Conservation (phyloP, 2,113 vertebrate species). For the Pavo muticus region DNA sequence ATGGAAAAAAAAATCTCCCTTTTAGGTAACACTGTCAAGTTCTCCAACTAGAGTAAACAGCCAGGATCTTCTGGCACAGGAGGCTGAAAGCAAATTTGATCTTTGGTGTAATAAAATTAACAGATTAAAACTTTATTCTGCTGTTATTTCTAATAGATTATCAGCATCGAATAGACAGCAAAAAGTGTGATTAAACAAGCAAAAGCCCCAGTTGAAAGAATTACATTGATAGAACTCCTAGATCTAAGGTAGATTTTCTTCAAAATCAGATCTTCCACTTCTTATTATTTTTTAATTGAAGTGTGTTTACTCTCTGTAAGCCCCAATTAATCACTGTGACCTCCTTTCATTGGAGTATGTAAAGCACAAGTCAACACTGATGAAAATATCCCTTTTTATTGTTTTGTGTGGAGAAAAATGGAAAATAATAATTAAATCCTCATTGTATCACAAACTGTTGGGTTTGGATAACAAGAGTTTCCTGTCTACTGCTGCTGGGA, state of each 20-base stretch:
- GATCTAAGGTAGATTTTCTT: not conserved
- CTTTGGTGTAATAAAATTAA: not conserved
- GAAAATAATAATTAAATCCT: not conserved
- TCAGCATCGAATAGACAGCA: not conserved
- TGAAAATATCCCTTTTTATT: not conserved
- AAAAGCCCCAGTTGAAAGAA: not conserved
- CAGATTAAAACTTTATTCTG: slow-evolving; percentile 25
- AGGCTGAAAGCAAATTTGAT: not conserved
- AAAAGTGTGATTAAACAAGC: not conserved
- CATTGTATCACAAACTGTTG: not conserved
- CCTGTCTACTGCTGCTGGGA: not conserved
- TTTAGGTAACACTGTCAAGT: not conserved
- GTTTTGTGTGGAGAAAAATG: not conserved
- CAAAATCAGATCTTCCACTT: not conserved
- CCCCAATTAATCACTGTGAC: not conserved
- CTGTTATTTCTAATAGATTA: not conserved
- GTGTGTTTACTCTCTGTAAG: not conserved
- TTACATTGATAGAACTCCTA: not conserved
- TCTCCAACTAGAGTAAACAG: slow-evolving; percentile 30
- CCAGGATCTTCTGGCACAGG: not conserved
- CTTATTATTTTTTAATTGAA: not conserved
- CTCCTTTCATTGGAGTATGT: not conserved
- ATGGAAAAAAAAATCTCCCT: not conserved
- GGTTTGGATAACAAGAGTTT: not conserved
- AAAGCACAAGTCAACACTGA: not conserved